phyloP scores from a whole-genome alignment of 2,888 invertebrate species.

The Heteromurus nitidus region DNA sequence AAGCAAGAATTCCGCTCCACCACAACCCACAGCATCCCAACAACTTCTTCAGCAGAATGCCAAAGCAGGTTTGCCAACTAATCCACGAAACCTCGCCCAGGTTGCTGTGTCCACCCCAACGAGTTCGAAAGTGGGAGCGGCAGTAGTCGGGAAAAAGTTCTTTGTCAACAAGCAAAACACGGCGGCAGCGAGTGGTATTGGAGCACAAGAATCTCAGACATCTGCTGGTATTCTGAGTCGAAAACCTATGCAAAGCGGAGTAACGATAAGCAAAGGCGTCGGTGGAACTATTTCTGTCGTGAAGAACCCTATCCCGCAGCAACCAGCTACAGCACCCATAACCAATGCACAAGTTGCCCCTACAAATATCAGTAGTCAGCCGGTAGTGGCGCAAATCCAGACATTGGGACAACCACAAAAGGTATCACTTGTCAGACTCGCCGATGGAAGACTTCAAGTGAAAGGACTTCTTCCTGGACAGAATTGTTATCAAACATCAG shows the following conservation, averaged over 20 bases:
- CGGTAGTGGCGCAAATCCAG: neutral
- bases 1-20: constrained; percentile 70
- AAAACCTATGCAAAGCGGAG: constrained; percentile 29
- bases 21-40: constrained; percentile 70
- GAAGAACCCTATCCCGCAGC: too few species aligned
- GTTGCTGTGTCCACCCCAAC: constrained; percentile 47
- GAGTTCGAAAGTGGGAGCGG: constrained; percentile 42
- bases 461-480: constrained; percentile 90
- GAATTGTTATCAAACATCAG: constrained; percentile 93
- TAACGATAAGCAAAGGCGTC: constrained; percentile 46
- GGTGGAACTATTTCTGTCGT: constrained; percentile 43
- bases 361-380: neutral
- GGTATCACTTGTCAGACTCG: constrained; percentile 92
- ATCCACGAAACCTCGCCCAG: constrained; percentile 60
- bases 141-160: constrained; percentile 54
- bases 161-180: constrained; percentile 40
- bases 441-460: constrained; percentile 94
- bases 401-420: constrained; percentile 79
- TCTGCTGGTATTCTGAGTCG: constrained; percentile 29
- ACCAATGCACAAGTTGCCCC: neutral
- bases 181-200: neutral
- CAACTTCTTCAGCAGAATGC: constrained; percentile 59
- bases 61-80: constrained; percentile 21
- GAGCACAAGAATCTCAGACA: neutral
- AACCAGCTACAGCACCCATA: neutral